phyloP scores from a whole-genome alignment of 2,113 vertebrate species.

The Hemibates koningsi region DNA sequence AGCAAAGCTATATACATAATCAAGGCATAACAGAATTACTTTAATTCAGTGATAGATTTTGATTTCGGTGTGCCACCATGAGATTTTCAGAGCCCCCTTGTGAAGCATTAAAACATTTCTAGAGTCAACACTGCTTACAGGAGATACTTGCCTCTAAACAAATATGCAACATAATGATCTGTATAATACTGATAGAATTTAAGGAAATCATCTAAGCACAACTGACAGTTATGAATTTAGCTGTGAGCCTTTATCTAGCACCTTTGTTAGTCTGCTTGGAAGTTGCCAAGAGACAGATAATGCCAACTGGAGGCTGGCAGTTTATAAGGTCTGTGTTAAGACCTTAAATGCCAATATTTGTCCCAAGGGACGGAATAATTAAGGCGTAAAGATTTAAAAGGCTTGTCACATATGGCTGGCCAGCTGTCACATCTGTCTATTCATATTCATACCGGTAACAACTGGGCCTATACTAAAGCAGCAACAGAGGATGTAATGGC shows the following conservation, averaged over 20 bases:
- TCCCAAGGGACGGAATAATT: conserved; percentile 45
- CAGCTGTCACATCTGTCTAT: conserved; percentile 59
- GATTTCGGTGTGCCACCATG: neutral
- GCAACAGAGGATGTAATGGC: conserved; percentile 14
- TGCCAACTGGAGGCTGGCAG: conserved; percentile 40
- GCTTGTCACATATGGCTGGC: conserved; percentile 53
- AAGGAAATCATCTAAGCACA: neutral
- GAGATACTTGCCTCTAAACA: neutral
- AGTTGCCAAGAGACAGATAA: conserved; percentile 49
- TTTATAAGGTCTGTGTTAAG: conserved; percentile 48
- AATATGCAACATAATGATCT: neutral
- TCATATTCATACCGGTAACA: conserved; percentile 19
- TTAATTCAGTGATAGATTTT: neutral
- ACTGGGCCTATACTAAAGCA: neutral
- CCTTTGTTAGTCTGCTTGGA: neutral
- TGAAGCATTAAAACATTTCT: neutral
- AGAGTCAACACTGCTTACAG: neutral
- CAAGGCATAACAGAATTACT: neutral
- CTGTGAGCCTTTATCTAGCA: neutral
- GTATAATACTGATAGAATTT: neutral
- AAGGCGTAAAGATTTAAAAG: conserved; percentile 52
- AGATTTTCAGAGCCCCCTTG: neutral
- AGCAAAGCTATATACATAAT: neutral
- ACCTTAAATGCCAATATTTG: conserved; percentile 57
- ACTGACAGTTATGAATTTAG: conserved; percentile 1